Base-by-base conservation (phyloP, 2,797 vertebrate species). In the Cyprinella venusta region DNA sequence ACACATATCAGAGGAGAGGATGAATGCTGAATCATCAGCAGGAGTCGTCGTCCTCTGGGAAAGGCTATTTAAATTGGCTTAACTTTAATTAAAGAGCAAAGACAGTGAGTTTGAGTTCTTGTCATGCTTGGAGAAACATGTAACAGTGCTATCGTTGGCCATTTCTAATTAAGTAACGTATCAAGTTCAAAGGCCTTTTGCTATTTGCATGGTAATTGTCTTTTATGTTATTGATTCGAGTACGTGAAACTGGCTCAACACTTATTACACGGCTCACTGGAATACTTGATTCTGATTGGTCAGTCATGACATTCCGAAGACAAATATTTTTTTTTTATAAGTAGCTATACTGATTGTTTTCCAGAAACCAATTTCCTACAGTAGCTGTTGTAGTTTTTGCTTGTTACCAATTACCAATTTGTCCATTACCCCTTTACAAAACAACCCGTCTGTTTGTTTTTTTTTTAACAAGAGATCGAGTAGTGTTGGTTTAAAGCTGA, bases 161-260 rank as follows among this genome's bases (percentile, higher is more conserved):
- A 59, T 76, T 85, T 79, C 85, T 79, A 80, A 83, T 83, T 75
- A 83, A 80, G 76, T 64, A 82, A 75, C n/a, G 33, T 64, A 82
- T 86, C 75, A 75, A 79, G 70, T 86, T 80, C 61, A 85, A 82
- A 79, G 42, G 48, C 61, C 48, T 79, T 70, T 48, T 65, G 48
- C 48, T 67, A 72, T 75, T 79, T 75, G 21, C 7, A 30, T 61
- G 61, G 59, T 82, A 75, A 82, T 75, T 82, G 80, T 79, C 70
- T 85, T 75, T 75, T 83, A 68, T 67, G 10, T 61, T 69, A 75
- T 67, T 75, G 80, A 82, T 63, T 75, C 8, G 33, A 75, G 65
- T 40, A 40, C 52, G 26, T 26, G 40, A 59, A 65, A 42, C 56
- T 67, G 68, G 30, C 48, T 64, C 75, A 45, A 63, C 59, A 45